Evolutionary conservation across 2,797 vertebrate species (phyloP).

Genomic region (Eulemur rubriventer): DNA sequence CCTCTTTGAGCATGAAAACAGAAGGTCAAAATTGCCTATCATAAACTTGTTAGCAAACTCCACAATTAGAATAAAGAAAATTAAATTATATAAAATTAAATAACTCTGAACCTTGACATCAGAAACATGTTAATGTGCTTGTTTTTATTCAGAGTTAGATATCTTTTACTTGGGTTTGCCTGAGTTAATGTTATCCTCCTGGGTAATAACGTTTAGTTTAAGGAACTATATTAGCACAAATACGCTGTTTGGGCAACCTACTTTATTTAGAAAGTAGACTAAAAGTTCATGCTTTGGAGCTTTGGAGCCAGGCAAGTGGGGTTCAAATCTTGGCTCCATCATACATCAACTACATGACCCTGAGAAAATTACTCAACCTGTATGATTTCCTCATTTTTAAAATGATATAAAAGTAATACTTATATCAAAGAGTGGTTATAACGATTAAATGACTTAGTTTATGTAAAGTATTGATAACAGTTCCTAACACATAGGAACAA

Average conservation of each 20-base stretch:
- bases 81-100: background rate
- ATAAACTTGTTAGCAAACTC: background rate
- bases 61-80: slow-evolving; percentile 1
- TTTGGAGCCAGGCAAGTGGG: background rate
- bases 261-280: background rate
- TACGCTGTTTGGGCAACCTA: background rate
- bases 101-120: background rate
- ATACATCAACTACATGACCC: background rate
- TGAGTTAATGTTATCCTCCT: background rate
- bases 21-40: background rate
- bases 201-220: background rate
- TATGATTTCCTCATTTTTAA: background rate
- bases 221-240: background rate
- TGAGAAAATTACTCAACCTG: background rate
- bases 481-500: background rate
- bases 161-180: background rate
- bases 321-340: background rate
- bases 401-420: background rate
- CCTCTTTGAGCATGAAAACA: background rate
- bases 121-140: background rate
- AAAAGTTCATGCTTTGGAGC: background rate
- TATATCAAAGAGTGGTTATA: background rate
- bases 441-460: background rate
- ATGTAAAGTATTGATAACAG: slow-evolving; percentile 6
- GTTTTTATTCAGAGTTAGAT: background rate